Conservation (phyloP, 2,113 vertebrate genomes). For the Aegithalos caudatus region DNA sequence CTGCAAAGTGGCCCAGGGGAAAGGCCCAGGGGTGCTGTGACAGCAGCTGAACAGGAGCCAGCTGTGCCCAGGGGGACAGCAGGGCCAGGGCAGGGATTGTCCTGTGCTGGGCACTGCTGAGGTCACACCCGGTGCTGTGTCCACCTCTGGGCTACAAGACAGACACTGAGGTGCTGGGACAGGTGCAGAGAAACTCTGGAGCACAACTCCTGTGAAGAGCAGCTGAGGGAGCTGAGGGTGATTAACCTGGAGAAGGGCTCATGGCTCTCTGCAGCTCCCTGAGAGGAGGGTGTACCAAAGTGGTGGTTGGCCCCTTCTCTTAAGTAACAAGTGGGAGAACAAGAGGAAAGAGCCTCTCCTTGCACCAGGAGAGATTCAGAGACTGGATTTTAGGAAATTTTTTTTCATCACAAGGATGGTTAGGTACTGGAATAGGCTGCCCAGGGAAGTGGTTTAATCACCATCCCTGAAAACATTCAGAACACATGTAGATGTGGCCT, state of each 20-base stretch:
- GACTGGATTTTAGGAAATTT: background rate
- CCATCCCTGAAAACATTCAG: background rate
- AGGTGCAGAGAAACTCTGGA: background rate
- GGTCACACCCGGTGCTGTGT: background rate
- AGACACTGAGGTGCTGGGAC: background rate
- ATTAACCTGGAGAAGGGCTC: background rate
- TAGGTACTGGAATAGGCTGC: background rate
- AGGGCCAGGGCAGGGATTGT: background rate
- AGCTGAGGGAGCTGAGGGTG: background rate
- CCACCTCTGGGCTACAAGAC: background rate
- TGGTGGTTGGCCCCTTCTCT: background rate
- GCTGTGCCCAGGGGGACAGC: background rate
- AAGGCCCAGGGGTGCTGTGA: rapidly evolving
- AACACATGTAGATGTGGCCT: background rate
- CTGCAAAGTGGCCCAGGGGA: background rate
- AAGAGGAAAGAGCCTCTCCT: background rate
- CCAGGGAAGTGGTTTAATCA: background rate
- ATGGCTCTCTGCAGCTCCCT: background rate
- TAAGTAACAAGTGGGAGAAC: background rate
- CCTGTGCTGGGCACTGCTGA: rapidly evolving
- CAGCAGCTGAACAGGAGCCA: background rate
- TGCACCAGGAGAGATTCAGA: background rate
- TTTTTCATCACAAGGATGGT: background rate
- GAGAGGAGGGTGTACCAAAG: background rate
- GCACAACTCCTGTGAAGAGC: background rate